Evolutionary conservation across 2,113 vertebrate genomes (phyloP).

Genomic region (Neolamprologus modestus): DNA sequence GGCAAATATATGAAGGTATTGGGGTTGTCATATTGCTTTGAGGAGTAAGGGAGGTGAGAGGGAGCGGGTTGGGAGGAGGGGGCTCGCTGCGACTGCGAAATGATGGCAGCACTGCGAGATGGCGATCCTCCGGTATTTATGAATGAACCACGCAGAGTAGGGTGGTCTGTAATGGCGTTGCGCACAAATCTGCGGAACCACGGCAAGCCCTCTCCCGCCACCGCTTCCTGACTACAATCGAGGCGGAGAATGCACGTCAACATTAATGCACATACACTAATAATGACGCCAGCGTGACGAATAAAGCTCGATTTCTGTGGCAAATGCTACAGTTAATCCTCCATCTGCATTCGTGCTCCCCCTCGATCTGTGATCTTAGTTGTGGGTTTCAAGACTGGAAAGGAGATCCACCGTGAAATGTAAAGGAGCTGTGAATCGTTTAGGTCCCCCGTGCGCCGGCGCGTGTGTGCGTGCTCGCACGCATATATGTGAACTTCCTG

Average conservation of each 20-base stretch:
- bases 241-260: slow-evolving; percentile 5
- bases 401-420: background rate
- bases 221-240: slow-evolving; percentile 1
- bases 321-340: slow-evolving; percentile 44
- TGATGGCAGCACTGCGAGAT: slow-evolving; percentile 59
- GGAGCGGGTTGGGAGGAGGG: background rate
- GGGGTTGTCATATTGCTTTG: slow-evolving; percentile 45
- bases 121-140: slow-evolving; percentile 71
- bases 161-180: slow-evolving; percentile 63
- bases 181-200: slow-evolving; percentile 43
- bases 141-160: slow-evolving; percentile 63
- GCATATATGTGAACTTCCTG: slow-evolving; percentile 51
- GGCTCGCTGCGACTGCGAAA: slow-evolving; percentile 35
- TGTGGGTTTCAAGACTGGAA: background rate
- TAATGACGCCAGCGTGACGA: slow-evolving; percentile 59
- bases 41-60: slow-evolving; percentile 12
- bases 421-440: slow-evolving; percentile 16
- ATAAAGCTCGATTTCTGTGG: slow-evolving; percentile 34
- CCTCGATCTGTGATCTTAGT: background rate
- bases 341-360: slow-evolving; percentile 37
- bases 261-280: background rate
- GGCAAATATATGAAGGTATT: background rate
- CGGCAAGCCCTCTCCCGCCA: slow-evolving; percentile 1
- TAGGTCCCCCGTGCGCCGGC: background rate
- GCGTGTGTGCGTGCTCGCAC: background rate